Evolutionary conservation across 2,797 vertebrate genomes (phyloP).

Genomic region (Myotis daubentonii): DNA sequence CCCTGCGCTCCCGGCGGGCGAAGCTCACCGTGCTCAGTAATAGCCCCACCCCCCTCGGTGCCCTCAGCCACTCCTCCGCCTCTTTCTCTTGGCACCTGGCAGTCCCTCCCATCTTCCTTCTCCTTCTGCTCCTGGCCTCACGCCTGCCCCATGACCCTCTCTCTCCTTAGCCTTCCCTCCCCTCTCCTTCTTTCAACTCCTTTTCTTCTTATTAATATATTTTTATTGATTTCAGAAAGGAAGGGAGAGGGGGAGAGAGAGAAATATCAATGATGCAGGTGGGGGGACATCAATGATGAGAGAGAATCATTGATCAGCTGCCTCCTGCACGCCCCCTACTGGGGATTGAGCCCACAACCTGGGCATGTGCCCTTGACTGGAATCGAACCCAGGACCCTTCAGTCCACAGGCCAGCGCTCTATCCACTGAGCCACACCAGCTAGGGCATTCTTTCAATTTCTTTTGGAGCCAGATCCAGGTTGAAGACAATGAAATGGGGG

Average conservation of each 20-base stretch:
- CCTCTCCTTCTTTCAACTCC: neutral
- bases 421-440: too few species aligned
- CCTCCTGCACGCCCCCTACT: too few species aligned
- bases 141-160: neutral
- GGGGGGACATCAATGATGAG: too few species aligned
- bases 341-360: too few species aligned
- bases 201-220: neutral
- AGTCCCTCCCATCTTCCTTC: neutral
- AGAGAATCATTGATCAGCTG: too few species aligned
- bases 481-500: neutral
- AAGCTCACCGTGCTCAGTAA: constrained; percentile 96
- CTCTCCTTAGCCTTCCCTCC: neutral
- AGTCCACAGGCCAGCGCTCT: too few species aligned
- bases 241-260: too few species aligned
- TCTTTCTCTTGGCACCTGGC: neutral
- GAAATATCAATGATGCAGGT: too few species aligned
- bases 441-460: neutral
- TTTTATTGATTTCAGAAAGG: too few species aligned
- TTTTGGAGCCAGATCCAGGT: neutral
- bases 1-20: constrained; percentile 93
- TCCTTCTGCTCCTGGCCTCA: neutral
- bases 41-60: constrained; percentile 18
- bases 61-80: neutral
- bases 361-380: too few species aligned
- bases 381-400: too few species aligned